A percentile compares a stretch with the other conserved stretches of the same genome.
Evolutionary conservation across 2,113 vertebrate genomes (phyloP).

Genomic region (Neotoma lepida): DNA sequence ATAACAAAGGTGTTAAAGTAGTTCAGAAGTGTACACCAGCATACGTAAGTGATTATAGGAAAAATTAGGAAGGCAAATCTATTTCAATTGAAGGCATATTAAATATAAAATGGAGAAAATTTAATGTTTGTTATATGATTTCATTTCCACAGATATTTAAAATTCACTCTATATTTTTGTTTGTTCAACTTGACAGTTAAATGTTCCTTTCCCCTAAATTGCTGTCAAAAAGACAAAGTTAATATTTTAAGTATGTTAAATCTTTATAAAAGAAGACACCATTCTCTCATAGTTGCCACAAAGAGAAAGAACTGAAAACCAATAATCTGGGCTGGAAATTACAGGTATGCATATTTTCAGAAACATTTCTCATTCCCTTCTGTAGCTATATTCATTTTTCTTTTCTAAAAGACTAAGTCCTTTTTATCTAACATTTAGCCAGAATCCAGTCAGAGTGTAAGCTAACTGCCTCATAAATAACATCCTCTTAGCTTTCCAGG

Average conservation of each 20-base stretch:
- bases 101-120: background rate
- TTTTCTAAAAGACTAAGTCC: background rate
- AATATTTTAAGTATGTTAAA: background rate
- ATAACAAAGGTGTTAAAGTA: background rate
- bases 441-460: constrained; percentile 75
- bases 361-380: constrained; percentile 43
- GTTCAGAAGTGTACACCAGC: background rate
- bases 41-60: background rate
- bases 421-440: constrained; percentile 74
- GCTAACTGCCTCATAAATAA: constrained; percentile 77
- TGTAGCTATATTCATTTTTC: background rate
- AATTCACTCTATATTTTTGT: background rate
- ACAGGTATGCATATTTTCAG: constrained; percentile 14
- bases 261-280: background rate
- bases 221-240: background rate
- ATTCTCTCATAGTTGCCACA: background rate
- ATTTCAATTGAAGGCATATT: background rate
- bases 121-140: background rate
- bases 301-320: background rate
- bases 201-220: background rate
- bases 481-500: constrained; percentile 78
- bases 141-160: background rate
- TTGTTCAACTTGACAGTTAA: background rate
- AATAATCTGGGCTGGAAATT: constrained; percentile 1
- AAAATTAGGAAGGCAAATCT: background rate